phyloP scores from a whole-genome alignment of 2,888 invertebrate genomes.

The Agonopterix subpropinquella region DNA sequence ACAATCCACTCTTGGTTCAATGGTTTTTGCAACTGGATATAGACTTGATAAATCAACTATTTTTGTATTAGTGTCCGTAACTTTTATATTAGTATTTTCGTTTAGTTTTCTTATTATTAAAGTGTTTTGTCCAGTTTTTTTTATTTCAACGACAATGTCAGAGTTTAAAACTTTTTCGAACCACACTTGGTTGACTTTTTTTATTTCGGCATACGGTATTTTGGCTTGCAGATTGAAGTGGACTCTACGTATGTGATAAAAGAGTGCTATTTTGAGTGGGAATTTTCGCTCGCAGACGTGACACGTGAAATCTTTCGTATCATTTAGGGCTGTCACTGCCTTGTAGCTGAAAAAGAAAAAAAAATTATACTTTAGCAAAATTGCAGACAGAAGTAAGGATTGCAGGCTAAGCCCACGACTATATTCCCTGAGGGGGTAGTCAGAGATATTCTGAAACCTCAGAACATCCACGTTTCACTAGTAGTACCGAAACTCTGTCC shows the following conservation, averaged over 20 bases:
- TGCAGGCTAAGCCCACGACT: too few relatives aligned
- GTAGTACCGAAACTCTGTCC: too few relatives aligned
- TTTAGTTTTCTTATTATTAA: constrained; percentile 31
- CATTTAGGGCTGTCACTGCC: neutral
- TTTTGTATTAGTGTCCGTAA: constrained; percentile 17
- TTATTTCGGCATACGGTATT: constrained; percentile 23
- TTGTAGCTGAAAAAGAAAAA: constrained; percentile 5
- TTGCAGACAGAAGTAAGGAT: neutral
- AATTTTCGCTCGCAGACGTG: constrained; percentile 28
- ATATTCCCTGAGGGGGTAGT: too few relatives aligned
- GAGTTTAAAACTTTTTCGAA: constrained; percentile 42
- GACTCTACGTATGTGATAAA: constrained; percentile 33
- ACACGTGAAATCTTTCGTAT: constrained; percentile 19
- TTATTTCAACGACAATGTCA: constrained; percentile 35
- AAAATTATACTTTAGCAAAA: neutral
- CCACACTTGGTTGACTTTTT: constrained; percentile 46
- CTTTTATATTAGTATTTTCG: constrained; percentile 19
- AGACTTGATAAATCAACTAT: constrained; percentile 24
- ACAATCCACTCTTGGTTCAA: constrained; percentile 5
- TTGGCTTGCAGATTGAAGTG: constrained; percentile 39
- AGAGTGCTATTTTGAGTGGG: constrained; percentile 15
- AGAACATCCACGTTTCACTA: too few relatives aligned
- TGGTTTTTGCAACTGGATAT: constrained; percentile 17
- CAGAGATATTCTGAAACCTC: too few relatives aligned
- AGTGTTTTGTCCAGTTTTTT: constrained; percentile 30